Evolutionary conservation across 2,113 vertebrate genomes (phyloP), one percentile per base, ranked within the genome.

Genomic region (Eleginops maclovinus): DNA sequence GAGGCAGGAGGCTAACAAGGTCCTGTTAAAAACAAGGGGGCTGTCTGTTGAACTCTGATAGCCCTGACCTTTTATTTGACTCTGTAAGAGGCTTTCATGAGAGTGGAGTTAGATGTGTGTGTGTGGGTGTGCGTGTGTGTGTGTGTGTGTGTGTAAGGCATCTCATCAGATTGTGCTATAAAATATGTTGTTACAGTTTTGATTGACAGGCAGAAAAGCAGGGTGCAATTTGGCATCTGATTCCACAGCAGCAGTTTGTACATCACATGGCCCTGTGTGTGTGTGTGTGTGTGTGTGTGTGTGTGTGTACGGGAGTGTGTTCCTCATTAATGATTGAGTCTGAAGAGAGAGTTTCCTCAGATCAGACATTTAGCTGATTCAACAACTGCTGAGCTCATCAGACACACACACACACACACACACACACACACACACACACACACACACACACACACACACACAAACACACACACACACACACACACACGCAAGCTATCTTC

Each of bases 321-420:
- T 31, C 51, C 76, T 90, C 76, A 88, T 88, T 87, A 88, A 87
- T 89, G 81, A 92, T 77, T 81, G 62, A 86, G 59, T 63, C 70
- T 68, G 81, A 80, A 49, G 51, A 73, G 66, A 79, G 53, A 84
- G 59, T 69, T 36, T 86, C 75, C 82, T 79, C 1, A 24, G 81
- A 82, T 84, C 78, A 84, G 81, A 87, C 76, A 71, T 86, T 82
- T 82, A 80, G 87, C 85, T 87, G 87, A 89, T 79, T 89, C 85
- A 89, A 86, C 83, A 86, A 79, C 72, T 87, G 68, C 85, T 87
- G 72, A 84, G 69, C 61, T 83, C 66, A 72, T 58, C 56, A 36
- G 3, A 41, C 44, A 16, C 64, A 13, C 2, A 41, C 8, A 16
- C 47, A 53, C n/a, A 49, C 56, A 53, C 26, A n/a, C 77, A 31